Evolutionary conservation across 2,888 invertebrate genomes (phyloP).

Genomic region (Baronia brevicornis): DNA sequence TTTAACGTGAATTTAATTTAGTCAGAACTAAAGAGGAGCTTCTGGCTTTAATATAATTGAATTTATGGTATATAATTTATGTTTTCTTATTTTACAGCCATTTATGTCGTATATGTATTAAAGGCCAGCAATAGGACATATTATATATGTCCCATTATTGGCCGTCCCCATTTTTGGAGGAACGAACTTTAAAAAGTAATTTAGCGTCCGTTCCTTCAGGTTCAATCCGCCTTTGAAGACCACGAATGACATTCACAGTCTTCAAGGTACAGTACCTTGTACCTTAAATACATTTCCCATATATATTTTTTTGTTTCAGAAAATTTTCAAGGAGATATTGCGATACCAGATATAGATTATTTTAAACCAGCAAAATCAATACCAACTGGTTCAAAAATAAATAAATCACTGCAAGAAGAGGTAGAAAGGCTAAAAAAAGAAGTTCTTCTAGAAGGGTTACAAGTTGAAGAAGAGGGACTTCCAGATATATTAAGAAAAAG

Average conservation of each 20-base stretch:
- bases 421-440: conserved; percentile 89
- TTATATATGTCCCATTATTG: no score
- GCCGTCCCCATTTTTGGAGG: no score
- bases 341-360: conserved; percentile 78
- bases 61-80: no score
- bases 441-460: conserved; percentile 85
- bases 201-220: background rate
- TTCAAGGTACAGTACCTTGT: conserved; percentile 9
- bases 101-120: no score
- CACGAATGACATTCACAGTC: conserved; percentile 2
- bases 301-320: conserved; percentile 71
- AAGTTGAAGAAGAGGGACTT: conserved; percentile 89
- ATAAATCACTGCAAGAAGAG: conserved; percentile 83
- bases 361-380: conserved; percentile 41
- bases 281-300: conserved; percentile 8
- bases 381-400: conserved; percentile 70
- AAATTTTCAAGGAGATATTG: conserved; percentile 89
- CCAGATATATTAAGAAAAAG: conserved; percentile 83
- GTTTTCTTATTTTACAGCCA: no score
- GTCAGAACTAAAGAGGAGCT: conserved; percentile 2
- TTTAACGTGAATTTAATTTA: conserved; percentile 12
- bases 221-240: background rate
- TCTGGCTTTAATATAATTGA: no score
- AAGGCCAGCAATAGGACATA: no score
- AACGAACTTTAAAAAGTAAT: no score